Evolutionary conservation across 2,888 invertebrate genomes (phyloP).

Genomic region (Nephrocerus scutellatus): DNA sequence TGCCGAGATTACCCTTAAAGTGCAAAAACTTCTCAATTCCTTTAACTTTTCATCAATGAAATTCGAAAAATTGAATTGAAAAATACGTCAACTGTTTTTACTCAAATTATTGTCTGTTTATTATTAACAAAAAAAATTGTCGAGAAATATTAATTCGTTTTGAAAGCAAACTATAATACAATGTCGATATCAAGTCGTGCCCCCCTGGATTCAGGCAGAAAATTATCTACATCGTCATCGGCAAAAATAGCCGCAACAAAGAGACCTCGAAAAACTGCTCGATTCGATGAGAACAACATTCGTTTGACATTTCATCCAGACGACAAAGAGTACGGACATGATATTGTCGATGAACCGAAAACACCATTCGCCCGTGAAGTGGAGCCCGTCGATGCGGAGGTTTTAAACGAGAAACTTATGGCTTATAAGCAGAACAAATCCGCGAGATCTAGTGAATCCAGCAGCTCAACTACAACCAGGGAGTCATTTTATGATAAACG

Average conservation of each 20-base stretch:
- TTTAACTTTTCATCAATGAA: too few species aligned
- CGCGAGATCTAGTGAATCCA: neutral
- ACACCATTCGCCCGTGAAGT: conserved; percentile 22
- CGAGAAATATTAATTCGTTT: too few species aligned
- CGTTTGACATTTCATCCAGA: conserved; percentile 18
- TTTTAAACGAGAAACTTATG: conserved; percentile 6
- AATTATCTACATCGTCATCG: neutral
- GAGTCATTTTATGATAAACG: conserved; percentile 11
- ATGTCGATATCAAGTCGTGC: neutral
- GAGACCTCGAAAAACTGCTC: neutral
- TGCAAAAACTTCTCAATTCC: too few species aligned
- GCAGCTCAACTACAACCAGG: neutral
- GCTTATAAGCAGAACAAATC: neutral
- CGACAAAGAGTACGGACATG: conserved; percentile 22
- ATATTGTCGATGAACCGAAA: conserved; percentile 17
- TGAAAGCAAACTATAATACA: too few species aligned
- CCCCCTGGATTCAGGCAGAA: neutral
- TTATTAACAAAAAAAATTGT: too few species aligned
- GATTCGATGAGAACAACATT: conserved; percentile 23
- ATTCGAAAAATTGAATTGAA: too few species aligned
- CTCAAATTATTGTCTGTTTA: too few species aligned
- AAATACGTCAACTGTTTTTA: too few species aligned
- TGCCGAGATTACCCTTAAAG: too few species aligned
- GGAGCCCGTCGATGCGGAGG: conserved; percentile 13
- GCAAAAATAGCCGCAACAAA: neutral